Evolutionary conservation across 2,888 invertebrate species (phyloP).

Genomic region (Ormyrus rosae): DNA sequence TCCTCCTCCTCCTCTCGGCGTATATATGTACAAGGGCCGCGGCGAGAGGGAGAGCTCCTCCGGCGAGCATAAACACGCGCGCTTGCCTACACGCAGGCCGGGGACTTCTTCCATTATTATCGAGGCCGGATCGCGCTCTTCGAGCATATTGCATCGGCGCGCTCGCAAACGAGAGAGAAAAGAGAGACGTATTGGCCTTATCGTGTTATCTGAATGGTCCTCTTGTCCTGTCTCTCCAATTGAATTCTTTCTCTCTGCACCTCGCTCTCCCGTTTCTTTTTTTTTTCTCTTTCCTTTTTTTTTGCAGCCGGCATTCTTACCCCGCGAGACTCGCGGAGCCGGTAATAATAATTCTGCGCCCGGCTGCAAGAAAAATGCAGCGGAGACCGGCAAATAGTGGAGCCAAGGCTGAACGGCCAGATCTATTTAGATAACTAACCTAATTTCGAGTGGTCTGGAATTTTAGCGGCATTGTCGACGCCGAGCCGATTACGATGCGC

Average conservation of each 20-base stretch:
- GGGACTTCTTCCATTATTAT: constrained; percentile 67
- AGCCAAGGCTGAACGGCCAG: not conserved
- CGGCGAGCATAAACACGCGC: constrained; percentile 66
- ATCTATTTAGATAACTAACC: constrained; percentile 10
- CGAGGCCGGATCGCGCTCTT: constrained; percentile 65
- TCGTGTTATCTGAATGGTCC: constrained; percentile 51
- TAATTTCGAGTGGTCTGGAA: constrained; percentile 5
- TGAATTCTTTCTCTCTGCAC: constrained; percentile 39
- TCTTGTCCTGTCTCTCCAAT: constrained; percentile 55
- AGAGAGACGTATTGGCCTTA: constrained; percentile 56
- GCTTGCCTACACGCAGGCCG: constrained; percentile 63
- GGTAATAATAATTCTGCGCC: constrained; percentile 34
- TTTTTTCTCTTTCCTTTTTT: not conserved
- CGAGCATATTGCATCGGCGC: constrained; percentile 70
- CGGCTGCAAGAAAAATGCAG: not conserved
- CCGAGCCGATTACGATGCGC: no score
- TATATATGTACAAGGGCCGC: constrained; percentile 50
- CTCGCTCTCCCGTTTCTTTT: not conserved
- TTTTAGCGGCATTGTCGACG: no score
- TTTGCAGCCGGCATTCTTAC: not conserved
- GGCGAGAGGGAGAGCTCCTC: constrained; percentile 53
- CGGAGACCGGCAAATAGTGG: not conserved
- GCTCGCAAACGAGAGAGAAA: constrained; percentile 55
- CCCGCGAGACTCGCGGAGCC: not conserved
- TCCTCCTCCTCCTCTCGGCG: not conserved